Base-by-base conservation (phyloP, 2,113 vertebrate species). In the Mormyrus iriodes region DNA sequence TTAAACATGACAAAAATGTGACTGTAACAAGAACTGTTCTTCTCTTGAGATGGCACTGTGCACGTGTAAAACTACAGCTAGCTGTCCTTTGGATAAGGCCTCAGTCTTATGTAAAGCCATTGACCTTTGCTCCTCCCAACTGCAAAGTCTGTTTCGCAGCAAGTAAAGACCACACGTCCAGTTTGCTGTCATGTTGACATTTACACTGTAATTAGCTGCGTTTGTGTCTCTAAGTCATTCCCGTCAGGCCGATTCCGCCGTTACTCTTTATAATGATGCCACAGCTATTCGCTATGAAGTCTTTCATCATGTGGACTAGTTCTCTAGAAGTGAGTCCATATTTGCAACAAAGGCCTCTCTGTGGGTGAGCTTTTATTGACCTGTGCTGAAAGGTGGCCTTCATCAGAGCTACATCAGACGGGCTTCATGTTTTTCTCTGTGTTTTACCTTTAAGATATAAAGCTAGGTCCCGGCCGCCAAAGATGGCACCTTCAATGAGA, bases 151-250 rank as follows among this genome's bases (percentile, higher is more conserved):
- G 35, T 21, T 21, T 46, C 83, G 21, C 6, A 15, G 48, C 19
- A 21, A 17, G 17, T 19, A 9, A n/a, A 9, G 44, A 42, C 15
- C 35, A 49, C 35, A 46, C 46, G 27, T 87, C 46, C 51, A 0
- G 52, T 91, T 89, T 53, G 12, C 35, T 51, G 31, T 87, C 53
- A n/a, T 65, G n/a, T 53, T 91, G 83, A 88, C 87, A 90, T 90
- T 90, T 85, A 85, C 51, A 48, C 53, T 19, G 69, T 90, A 88
- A 90, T 88, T 88, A 90, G 65, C 53, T 89, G 79, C 49, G 7
- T 85, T 46, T 35, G 27, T 86, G 73, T 21, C 44, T 51, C 85
- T 79, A 52, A 55, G 35, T 73, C 86, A 10, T 79, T 82, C 76
- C 87, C 53, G 86, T 48, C 44, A 48, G 31, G 84, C 17, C 35